These are phyloP conservation scores for Drosophila virilis DNA, from an alignment of 1,140 invertebrate genomes.

Conservation along the genomic window DNA sequence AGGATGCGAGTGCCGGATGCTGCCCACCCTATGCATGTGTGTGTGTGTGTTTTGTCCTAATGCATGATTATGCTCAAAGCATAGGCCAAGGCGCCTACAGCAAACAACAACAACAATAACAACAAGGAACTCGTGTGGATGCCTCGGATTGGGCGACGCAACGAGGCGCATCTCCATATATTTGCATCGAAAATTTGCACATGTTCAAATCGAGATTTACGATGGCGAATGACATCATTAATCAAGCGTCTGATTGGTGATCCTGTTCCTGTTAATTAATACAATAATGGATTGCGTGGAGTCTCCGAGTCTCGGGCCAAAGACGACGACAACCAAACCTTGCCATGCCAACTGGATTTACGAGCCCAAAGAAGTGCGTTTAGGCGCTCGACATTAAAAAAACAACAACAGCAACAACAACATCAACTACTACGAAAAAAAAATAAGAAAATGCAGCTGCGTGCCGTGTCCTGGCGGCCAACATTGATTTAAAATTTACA, in stretches of 20 bases:
- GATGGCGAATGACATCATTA: slow-evolving; percentile 84
- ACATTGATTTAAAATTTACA: slow-evolving; percentile 83
- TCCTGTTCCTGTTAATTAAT: slow-evolving; percentile 85
- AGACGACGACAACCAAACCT: slow-evolving; percentile 45
- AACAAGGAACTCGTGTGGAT: slow-evolving; percentile 1
- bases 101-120: neutral
- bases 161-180: slow-evolving; percentile 73
- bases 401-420: slow-evolving; percentile 20
- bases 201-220: slow-evolving; percentile 84
- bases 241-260: slow-evolving; percentile 85
- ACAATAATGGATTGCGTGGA: slow-evolving; percentile 84
- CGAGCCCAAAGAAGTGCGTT: slow-evolving; percentile 50
- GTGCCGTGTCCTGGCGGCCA: slow-evolving; percentile 24
- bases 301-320: slow-evolving; percentile 23
- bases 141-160: slow-evolving; percentile 57
- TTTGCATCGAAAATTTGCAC: slow-evolving; percentile 81
- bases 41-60: slow-evolving; percentile 50
- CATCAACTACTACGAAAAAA: slow-evolving; percentile 14
- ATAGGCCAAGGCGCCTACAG: slow-evolving; percentile 47
- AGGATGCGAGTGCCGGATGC: slow-evolving; percentile 50
- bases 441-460: slow-evolving; percentile 33
- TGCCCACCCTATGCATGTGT: slow-evolving; percentile 3
- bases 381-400: slow-evolving; percentile 31
- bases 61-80: slow-evolving; percentile 71
- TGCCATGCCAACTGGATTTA: slow-evolving; percentile 43